phyloP scores from a whole-genome alignment of 2,888 invertebrate species.

The Plemyria rubiginata region DNA sequence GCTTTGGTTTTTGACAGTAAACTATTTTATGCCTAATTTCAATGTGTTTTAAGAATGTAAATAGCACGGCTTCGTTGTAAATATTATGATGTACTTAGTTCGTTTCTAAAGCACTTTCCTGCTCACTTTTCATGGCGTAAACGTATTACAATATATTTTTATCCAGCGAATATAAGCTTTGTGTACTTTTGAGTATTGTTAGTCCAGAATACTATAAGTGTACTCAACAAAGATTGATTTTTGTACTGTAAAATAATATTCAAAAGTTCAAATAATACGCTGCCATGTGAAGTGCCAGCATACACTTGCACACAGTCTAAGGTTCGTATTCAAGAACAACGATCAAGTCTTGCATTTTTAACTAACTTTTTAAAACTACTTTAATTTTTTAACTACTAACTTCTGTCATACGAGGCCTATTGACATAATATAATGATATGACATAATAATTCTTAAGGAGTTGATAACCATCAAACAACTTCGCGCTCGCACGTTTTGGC shows the following conservation, averaged over 20 bases:
- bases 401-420: too few relatives aligned
- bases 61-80: slow-evolving; percentile 48
- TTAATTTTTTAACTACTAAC: too few relatives aligned
- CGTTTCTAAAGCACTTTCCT: slow-evolving; percentile 17
- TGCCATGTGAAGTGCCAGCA: slow-evolving; percentile 5
- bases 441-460: too few relatives aligned
- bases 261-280: neutral
- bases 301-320: slow-evolving; percentile 2
- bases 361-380: too few relatives aligned
- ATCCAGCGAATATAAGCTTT: neutral
- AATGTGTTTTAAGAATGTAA: slow-evolving; percentile 44
- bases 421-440: too few relatives aligned
- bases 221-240: neutral
- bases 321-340: neutral
- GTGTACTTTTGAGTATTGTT: neutral
- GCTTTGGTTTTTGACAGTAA: slow-evolving; percentile 37
- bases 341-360: too few relatives aligned
- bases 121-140: slow-evolving; percentile 14
- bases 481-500: too few relatives aligned
- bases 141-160: neutral
- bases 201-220: too few relatives aligned
- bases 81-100: slow-evolving; percentile 33
- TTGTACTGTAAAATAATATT: neutral
- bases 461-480: too few relatives aligned
- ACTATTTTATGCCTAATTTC: slow-evolving; percentile 29